A percentile compares a stretch with the other conserved stretches of the same genome.
These are phyloP conservation scores for Acestrorhynchus altus DNA, from an alignment of 2,797 vertebrate species.

Conservation along the genomic window DNA sequence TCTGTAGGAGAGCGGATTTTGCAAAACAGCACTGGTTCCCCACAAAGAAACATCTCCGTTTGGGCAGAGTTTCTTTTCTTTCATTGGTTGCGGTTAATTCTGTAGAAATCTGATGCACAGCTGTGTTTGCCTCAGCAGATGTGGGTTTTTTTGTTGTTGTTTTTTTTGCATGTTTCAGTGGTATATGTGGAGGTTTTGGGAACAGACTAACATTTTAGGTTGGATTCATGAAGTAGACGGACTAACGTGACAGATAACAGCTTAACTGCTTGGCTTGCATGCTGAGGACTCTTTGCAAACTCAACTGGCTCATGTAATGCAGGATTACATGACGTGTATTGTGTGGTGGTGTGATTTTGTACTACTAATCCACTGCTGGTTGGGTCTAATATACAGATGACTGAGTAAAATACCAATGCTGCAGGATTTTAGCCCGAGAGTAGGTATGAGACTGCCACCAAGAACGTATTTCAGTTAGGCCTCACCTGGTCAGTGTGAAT, in stretches of 20 bases:
- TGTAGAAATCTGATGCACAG: constrained; percentile 50
- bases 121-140: constrained; percentile 19
- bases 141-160: too few species aligned
- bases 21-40: constrained; percentile 48
- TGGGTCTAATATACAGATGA: constrained; percentile 31
- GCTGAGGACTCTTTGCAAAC: constrained; percentile 37
- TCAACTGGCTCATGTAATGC: constrained; percentile 62
- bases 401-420: not conserved
- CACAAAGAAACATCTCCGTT: constrained; percentile 46
- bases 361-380: constrained; percentile 44
- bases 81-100: constrained; percentile 43
- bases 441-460: not conserved
- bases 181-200: constrained; percentile 7
- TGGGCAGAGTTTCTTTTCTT: constrained; percentile 51
- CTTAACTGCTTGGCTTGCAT: constrained; percentile 53
- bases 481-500: not conserved
- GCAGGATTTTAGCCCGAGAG: not conserved
- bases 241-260: constrained; percentile 3
- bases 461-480: constrained; percentile 2
- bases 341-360: constrained; percentile 62
- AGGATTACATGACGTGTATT: constrained; percentile 63
- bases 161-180: constrained; percentile 16
- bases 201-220: constrained; percentile 25
- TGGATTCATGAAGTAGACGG: constrained; percentile 16
- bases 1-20: constrained; percentile 6